phyloP scores from a whole-genome alignment of 2,888 invertebrate species.

The Metalampra italica region DNA sequence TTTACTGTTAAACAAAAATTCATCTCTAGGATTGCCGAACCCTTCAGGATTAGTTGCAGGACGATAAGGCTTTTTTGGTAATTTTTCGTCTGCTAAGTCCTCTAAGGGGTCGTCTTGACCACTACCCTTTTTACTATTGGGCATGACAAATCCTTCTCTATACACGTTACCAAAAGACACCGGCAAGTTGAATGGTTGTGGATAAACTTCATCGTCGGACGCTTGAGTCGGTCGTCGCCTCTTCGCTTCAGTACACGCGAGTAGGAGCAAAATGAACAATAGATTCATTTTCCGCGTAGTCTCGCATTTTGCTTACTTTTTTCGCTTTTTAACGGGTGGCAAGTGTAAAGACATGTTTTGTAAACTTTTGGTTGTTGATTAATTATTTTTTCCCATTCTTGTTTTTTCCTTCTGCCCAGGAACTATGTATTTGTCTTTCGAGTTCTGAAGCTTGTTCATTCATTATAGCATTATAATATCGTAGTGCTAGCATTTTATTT shows the following conservation, averaged over 20 bases:
- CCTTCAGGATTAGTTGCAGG: not conserved
- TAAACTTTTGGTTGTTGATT: conserved; percentile 7
- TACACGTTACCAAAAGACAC: conserved; percentile 45
- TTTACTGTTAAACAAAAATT: conserved; percentile 1
- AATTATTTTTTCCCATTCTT: not conserved
- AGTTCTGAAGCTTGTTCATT: no score
- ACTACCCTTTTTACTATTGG: not conserved
- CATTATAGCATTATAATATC: no score
- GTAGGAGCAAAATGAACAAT: conserved; percentile 19
- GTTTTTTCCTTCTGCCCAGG: not conserved
- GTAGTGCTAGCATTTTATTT: no score
- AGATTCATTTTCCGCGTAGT: conserved; percentile 27
- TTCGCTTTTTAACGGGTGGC: conserved; percentile 14
- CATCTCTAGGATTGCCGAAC: not conserved
- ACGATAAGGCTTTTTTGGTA: not conserved
- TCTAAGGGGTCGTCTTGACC: not conserved
- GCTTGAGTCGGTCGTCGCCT: conserved; percentile 1
- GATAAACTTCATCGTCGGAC: conserved; percentile 1
- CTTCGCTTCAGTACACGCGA: conserved; percentile 19
- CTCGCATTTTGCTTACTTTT: conserved; percentile 1
- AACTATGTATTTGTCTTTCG: not conserved
- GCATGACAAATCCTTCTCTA: conserved; percentile 23
- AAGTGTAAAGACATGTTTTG: conserved; percentile 9
- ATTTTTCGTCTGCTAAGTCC: not conserved
- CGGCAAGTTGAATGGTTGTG: conserved; percentile 13